These are phyloP conservation scores for Lampris incognitus DNA, from an alignment of 2,113 vertebrate species.

Conservation along the genomic window DNA sequence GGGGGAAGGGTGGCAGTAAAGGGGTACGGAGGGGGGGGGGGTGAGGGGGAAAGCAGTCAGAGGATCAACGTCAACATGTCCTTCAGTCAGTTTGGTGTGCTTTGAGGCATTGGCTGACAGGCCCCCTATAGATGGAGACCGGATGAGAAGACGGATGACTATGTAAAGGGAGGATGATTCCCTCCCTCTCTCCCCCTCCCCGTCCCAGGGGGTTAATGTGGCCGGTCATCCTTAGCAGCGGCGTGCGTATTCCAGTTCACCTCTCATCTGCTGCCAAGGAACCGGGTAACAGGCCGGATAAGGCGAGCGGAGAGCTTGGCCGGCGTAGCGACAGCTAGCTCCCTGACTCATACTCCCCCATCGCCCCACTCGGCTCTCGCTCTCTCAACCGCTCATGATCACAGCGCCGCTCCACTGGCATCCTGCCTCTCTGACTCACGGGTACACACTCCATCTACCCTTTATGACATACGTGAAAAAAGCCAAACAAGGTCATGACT, in stretches of 20 bases:
- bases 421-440: background rate
- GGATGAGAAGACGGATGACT: constrained; percentile 22
- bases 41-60: background rate
- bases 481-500: too few species aligned
- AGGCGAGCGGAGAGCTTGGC: constrained; percentile 26
- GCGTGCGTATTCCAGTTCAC: constrained; percentile 46
- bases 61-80: constrained; percentile 9
- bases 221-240: constrained; percentile 32
- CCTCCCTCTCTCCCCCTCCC: constrained; percentile 39
- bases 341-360: constrained; percentile 10
- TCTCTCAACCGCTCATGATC: background rate
- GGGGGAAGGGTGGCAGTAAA: background rate
- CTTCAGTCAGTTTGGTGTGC: constrained; percentile 18
- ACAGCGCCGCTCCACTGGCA: background rate
- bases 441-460: too few species aligned
- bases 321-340: background rate
- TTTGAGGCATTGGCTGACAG: background rate
- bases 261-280: constrained; percentile 43
- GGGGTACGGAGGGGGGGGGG: background rate
- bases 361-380: background rate
- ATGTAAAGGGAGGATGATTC: constrained; percentile 24
- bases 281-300: constrained; percentile 55
- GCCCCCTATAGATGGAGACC: background rate
- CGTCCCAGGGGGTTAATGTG: constrained; percentile 46
- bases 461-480: too few species aligned